Evolutionary conservation across 2,113 vertebrate genomes (phyloP).

Genomic region (Agapornis roseicollis): DNA sequence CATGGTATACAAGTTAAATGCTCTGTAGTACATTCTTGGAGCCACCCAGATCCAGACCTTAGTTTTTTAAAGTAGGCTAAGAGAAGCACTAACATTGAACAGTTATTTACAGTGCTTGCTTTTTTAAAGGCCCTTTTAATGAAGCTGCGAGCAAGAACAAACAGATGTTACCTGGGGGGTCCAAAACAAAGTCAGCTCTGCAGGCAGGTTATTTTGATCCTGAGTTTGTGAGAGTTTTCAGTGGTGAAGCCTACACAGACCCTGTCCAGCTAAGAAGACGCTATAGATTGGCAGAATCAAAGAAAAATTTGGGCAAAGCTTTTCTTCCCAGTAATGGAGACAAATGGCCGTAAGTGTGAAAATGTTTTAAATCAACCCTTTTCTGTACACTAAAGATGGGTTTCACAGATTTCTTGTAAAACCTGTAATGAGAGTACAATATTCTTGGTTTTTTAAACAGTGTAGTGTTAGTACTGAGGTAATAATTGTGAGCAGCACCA

Average conservation of each 20-base stretch:
- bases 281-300: slow-evolving; percentile 77
- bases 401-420: not conserved
- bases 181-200: slow-evolving; percentile 75
- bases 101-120: not conserved
- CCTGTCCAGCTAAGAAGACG: slow-evolving; percentile 77
- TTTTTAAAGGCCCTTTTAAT: slow-evolving; percentile 81
- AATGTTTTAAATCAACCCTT: not conserved
- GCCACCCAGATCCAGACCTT: not conserved
- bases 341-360: slow-evolving; percentile 80
- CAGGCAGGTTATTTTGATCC: slow-evolving; percentile 86
- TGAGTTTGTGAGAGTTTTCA: slow-evolving; percentile 80
- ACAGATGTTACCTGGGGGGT: slow-evolving; percentile 80
- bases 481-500: not conserved
- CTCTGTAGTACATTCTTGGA: not conserved
- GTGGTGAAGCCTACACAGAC: slow-evolving; percentile 79
- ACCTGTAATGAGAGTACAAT: not conserved
- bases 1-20: not conserved
- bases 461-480: not conserved
- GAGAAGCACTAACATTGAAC: not conserved
- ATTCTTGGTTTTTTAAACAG: not conserved
- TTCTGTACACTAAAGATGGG: not conserved
- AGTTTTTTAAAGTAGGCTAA: slow-evolving; percentile 19
- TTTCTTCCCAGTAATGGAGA: slow-evolving; percentile 82
- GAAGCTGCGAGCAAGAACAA: slow-evolving; percentile 81
- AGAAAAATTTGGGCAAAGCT: slow-evolving; percentile 83